Evolutionary conservation across 2,888 invertebrate species (phyloP).

Genomic region (Tyria jacobaeae): DNA sequence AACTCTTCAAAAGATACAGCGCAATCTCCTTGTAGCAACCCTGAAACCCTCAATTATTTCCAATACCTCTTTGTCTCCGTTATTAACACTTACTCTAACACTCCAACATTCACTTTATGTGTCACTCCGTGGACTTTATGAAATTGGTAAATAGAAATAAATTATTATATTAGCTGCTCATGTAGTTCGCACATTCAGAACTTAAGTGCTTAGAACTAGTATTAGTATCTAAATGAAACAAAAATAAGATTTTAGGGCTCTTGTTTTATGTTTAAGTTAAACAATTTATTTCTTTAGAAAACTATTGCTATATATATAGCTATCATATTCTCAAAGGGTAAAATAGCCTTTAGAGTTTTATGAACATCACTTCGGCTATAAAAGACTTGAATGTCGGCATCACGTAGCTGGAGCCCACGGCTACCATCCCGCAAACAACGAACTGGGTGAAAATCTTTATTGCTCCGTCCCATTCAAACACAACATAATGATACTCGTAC

Average conservation of each 20-base stretch:
- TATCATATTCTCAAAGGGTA: conserved; percentile 10
- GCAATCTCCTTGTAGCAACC: conserved; percentile 22
- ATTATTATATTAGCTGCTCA: not conserved
- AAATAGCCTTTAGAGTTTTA: conserved; percentile 29
- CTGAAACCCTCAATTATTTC: conserved; percentile 30
- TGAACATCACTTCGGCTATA: conserved; percentile 30
- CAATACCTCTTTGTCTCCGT: conserved; percentile 36
- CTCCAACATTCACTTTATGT: conserved; percentile 34
- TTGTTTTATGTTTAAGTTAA: no score
- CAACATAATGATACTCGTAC: conserved; percentile 4
- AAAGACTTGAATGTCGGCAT: conserved; percentile 31
- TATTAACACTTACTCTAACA: conserved; percentile 34
- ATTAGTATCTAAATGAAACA: no score
- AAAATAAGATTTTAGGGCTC: no score
- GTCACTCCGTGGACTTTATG: conserved; percentile 16
- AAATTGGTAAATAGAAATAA: conserved; percentile 11
- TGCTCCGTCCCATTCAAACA: conserved; percentile 23
- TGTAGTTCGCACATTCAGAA: not conserved
- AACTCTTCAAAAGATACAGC: not conserved
- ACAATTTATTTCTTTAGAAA: no score
- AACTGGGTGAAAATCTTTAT: conserved; percentile 34
- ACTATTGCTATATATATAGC: not conserved
- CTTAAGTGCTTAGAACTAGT: not conserved
- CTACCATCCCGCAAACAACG: conserved; percentile 11
- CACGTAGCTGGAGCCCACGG: conserved; percentile 29